Percentiles rank a stretch among this genome's conserved stretches.
These are phyloP conservation scores for Onthophagus taurus DNA, from an alignment of 1,140 invertebrate species.

Conservation along the genomic window DNA sequence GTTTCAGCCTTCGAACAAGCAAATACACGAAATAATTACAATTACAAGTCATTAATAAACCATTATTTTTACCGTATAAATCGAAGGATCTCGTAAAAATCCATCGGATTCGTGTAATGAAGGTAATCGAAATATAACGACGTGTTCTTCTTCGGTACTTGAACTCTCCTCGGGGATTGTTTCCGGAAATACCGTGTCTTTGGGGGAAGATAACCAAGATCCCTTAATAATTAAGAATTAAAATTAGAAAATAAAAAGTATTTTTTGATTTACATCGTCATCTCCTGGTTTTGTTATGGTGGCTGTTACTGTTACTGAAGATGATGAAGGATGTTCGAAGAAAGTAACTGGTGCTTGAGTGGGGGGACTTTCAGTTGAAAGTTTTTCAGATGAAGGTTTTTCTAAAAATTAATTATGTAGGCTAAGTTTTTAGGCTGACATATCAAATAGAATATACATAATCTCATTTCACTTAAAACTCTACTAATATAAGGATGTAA, in stretches of 20 bases:
- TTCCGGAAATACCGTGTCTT: constrained; percentile 79
- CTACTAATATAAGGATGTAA: no score
- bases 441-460: no score
- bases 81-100: constrained; percentile 46
- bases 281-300: constrained; percentile 41
- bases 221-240: constrained; percentile 37
- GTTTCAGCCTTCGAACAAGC: constrained; percentile 41
- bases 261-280: constrained; percentile 41
- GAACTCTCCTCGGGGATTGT: constrained; percentile 88
- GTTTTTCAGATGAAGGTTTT: constrained; percentile 41
- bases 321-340: constrained; percentile 21
- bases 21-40: constrained; percentile 10
- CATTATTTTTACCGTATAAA: constrained; percentile 50
- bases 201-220: constrained; percentile 70
- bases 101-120: constrained; percentile 57
- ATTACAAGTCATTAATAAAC: background rate
- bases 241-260: background rate
- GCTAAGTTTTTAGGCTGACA: no score
- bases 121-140: constrained; percentile 70
- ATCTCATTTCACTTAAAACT: no score
- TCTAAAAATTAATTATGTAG: constrained; percentile 39
- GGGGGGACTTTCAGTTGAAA: constrained; percentile 47
- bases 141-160: constrained; percentile 83
- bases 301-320: constrained; percentile 28
- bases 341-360: constrained; percentile 40